These are phyloP conservation scores for Uria aalge DNA, from an alignment of 2,113 vertebrate genomes.

Conservation along the genomic window DNA sequence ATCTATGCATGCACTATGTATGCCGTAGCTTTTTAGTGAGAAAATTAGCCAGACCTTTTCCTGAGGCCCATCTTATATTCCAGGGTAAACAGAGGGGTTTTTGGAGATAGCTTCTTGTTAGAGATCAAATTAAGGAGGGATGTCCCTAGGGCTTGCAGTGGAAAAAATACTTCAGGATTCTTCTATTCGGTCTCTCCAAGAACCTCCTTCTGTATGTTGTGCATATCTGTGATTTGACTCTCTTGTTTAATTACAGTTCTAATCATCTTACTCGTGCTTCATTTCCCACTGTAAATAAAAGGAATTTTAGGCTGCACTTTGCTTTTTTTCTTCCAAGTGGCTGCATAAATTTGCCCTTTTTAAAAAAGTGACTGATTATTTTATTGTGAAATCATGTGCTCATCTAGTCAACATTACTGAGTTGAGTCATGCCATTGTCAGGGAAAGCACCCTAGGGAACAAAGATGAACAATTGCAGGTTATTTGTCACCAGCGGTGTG, in stretches of 20 bases:
- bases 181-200: not conserved
- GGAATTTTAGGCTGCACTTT: not conserved
- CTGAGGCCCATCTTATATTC: not conserved
- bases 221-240: not conserved
- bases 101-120: not conserved
- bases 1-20: not conserved
- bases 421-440: conserved; percentile 23
- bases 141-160: not conserved
- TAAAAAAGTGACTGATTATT: not conserved
- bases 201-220: not conserved
- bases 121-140: not conserved
- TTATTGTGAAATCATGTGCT: conserved; percentile 10
- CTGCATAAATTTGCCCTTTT: conserved; percentile 18
- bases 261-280: conserved; percentile 23
- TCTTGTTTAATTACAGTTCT: conserved; percentile 35
- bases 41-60: conserved; percentile 6
- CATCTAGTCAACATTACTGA: not conserved
- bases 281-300: conserved; percentile 22
- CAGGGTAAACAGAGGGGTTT: not conserved
- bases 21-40: not conserved
- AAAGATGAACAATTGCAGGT: not conserved
- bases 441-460: not conserved
- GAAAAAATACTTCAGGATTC: not conserved
- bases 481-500: not conserved
- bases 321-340: conserved; percentile 4